These are phyloP conservation scores for Epinotia bilunana DNA, from an alignment of 2,888 invertebrate genomes.

Conservation along the genomic window DNA sequence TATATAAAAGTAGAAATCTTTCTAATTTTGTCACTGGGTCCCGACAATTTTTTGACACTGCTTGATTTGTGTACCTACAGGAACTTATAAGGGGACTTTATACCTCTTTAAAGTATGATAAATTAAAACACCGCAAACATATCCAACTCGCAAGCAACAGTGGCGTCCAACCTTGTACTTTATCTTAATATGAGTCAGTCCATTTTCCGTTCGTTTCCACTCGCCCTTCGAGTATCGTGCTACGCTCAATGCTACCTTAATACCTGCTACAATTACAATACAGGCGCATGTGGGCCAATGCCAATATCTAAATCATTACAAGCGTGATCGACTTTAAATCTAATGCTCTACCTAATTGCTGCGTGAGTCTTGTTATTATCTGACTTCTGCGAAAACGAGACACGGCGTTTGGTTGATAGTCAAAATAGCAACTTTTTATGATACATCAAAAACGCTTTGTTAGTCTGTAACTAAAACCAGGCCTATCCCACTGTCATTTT, in stretches of 20 bases:
- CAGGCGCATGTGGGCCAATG: slow-evolving; percentile 55
- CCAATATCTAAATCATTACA: slow-evolving; percentile 46
- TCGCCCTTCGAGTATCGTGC: slow-evolving; percentile 69
- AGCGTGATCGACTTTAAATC: slow-evolving; percentile 41
- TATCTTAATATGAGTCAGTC: slow-evolving; percentile 74
- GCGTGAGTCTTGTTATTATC: background rate
- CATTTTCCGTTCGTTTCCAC: slow-evolving; percentile 60
- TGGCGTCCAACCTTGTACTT: slow-evolving; percentile 64
- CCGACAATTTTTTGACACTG: too few relatives aligned
- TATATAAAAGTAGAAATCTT: too few relatives aligned
- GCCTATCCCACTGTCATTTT: too few relatives aligned
- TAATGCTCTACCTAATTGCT: slow-evolving; percentile 14
- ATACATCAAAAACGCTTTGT: too few relatives aligned
- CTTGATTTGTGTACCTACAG: too few relatives aligned
- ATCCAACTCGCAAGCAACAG: slow-evolving; percentile 50
- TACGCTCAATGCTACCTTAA: slow-evolving; percentile 61
- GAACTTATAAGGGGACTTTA: too few relatives aligned
- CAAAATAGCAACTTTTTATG: too few relatives aligned
- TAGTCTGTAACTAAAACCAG: too few relatives aligned
- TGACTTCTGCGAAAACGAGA: background rate
- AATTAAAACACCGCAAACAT: slow-evolving; percentile 3
- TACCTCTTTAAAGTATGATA: background rate
- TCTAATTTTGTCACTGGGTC: too few relatives aligned
- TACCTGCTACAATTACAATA: slow-evolving; percentile 37
- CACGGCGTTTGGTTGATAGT: too few relatives aligned